Evolutionary conservation across 23 tunicate species (phyloP), one percentile per base, ranked within the genome.

Genomic region (Styela plicata): DNA sequence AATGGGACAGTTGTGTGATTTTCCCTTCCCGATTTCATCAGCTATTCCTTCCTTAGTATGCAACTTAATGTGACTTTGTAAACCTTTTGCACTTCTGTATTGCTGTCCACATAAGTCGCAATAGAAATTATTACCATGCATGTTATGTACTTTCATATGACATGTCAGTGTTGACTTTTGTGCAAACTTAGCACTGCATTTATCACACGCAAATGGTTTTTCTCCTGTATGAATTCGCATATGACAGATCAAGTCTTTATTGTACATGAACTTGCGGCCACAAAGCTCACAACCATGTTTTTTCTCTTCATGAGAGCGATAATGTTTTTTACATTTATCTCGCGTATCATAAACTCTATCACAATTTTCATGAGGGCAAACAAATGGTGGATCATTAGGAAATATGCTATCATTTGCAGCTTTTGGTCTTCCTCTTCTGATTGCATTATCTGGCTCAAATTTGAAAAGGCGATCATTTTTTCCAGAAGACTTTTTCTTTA

Each of bases 101-200:
- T 85, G 83, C 70, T 88, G 88, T 34, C 98, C 98, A 52, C 98
- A 93, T 2, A 37, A 66, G 0, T 92, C 85, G 80, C 98, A 93
- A 7, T 84, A 77, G 34, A 3, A 71, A 36, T 76, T 80, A 21
- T 86, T 87, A 68, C 86, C 73, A 34, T 88, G 87, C 63, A 86
- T 89, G 7, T 84, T 85, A 67, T 93, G 98, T 2, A 74, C 31
- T 62, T 91, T 63, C 74, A 61, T 63, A 68, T 93, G 98, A 70
- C 84, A 85, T 36, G 73, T 64, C 81, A 87, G 37, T 34, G 86
- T 88, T 33, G 80, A 80, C 52, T 64, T 80, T 53, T 93, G 94
- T 22, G 93, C 69, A 85, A 93, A 93, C 24, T 80, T 79, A 24
- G 36, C 37, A 44, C 65, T 65, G 31, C 81, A 76, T n/a, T 36